Percentiles rank a stretch among this genome's conserved stretches.
Evolutionary conservation across 2,113 vertebrate species (phyloP).

Genomic region (Pampusana beccarii): DNA sequence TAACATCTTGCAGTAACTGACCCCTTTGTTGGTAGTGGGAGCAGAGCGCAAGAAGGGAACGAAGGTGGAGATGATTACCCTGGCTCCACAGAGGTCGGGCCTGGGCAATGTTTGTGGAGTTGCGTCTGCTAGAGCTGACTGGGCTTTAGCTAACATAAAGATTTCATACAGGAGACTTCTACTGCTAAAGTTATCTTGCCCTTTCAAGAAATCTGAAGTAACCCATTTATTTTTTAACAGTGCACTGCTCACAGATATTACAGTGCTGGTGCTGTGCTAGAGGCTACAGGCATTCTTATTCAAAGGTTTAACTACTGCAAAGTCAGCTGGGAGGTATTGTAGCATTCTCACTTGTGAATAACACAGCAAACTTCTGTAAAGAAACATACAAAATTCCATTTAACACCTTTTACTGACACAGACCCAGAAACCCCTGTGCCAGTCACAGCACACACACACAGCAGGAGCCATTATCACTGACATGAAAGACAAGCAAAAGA

Average conservation of each 20-base stretch:
- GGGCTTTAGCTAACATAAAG: constrained; percentile 1
- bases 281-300: neutral
- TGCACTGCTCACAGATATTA: neutral
- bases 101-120: constrained; percentile 22
- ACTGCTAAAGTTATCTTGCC: neutral
- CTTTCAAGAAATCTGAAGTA: constrained; percentile 16
- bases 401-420: neutral
- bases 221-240: neutral
- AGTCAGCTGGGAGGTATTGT: neutral
- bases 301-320: neutral
- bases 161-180: constrained; percentile 20
- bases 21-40: constrained; percentile 23
- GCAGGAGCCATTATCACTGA: neutral
- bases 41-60: neutral
- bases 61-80: constrained; percentile 6
- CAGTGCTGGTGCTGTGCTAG: neutral
- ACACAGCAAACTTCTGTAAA: neutral
- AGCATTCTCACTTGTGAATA: neutral
- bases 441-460: neutral
- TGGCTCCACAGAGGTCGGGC: neutral
- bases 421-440: neutral
- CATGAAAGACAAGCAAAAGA: neutral
- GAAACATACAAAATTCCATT: neutral
- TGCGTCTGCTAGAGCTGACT: neutral
- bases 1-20: constrained; percentile 27